phyloP scores from a whole-genome alignment of 2,113 vertebrate genomes.

The Malaclemys terrapin region DNA sequence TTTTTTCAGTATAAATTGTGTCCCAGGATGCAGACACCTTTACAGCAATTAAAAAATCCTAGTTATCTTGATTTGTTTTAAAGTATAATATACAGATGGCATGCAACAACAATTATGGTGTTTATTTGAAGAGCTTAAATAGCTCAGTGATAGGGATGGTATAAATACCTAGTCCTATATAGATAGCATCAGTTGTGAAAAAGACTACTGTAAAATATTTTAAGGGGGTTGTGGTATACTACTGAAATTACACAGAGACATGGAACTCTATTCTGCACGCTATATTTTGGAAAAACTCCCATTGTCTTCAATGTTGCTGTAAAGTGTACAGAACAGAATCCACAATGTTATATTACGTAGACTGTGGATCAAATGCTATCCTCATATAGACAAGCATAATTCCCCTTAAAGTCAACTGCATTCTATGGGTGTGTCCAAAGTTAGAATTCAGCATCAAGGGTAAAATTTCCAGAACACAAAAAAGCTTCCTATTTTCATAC shows the following conservation, averaged over 20 bases:
- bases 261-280: neutral
- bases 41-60: neutral
- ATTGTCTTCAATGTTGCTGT: neutral
- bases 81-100: neutral
- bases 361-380: accelerated
- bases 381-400: neutral
- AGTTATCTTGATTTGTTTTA: neutral
- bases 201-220: neutral
- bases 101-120: neutral
- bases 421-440: neutral
- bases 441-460: neutral
- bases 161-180: neutral
- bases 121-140: neutral
- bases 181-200: neutral
- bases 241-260: neutral
- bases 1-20: neutral
- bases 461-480: neutral
- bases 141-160: neutral
- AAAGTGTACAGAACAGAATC: neutral
- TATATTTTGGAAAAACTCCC: neutral
- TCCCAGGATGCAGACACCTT: neutral
- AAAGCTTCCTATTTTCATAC: neutral
- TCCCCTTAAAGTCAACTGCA: accelerated
- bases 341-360: neutral
- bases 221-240: neutral